phyloP scores from a whole-genome alignment of 2,888 invertebrate genomes.

The Capitulum mitella region DNA sequence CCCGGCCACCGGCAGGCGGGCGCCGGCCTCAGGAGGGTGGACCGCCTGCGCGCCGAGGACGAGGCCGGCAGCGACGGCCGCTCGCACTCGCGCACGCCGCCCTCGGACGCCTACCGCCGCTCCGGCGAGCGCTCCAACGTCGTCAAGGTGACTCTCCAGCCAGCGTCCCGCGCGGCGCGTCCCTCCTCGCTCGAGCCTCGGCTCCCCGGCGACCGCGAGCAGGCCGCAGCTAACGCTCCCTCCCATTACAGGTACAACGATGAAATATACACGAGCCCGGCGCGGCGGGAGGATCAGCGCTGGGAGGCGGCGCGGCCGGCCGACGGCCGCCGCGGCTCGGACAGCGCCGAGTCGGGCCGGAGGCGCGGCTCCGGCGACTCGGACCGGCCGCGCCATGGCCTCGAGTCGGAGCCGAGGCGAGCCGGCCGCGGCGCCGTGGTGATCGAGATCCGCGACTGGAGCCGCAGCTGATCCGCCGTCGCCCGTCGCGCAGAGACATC shows the following conservation, averaged over 20 bases:
- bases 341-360: neutral
- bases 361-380: neutral
- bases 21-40: neutral
- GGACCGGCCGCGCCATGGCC: no score
- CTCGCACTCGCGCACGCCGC: neutral
- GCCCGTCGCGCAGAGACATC: neutral
- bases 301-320: neutral
- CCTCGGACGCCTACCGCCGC: neutral
- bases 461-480: neutral
- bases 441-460: neutral
- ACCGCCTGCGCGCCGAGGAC: neutral
- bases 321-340: neutral
- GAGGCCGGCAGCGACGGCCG: neutral
- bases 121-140: neutral
- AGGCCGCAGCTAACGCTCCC: neutral
- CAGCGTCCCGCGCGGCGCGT: neutral
- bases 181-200: no score
- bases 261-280: slow-evolving; percentile 8
- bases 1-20: neutral
- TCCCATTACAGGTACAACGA: slow-evolving; percentile 21
- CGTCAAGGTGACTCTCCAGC: neutral
- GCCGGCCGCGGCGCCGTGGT: neutral
- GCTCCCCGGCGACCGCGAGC: neutral
- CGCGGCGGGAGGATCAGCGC: neutral
- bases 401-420: neutral